Conservation (phyloP, 2,113 vertebrate species). For the Engystomops pustulosus region DNA sequence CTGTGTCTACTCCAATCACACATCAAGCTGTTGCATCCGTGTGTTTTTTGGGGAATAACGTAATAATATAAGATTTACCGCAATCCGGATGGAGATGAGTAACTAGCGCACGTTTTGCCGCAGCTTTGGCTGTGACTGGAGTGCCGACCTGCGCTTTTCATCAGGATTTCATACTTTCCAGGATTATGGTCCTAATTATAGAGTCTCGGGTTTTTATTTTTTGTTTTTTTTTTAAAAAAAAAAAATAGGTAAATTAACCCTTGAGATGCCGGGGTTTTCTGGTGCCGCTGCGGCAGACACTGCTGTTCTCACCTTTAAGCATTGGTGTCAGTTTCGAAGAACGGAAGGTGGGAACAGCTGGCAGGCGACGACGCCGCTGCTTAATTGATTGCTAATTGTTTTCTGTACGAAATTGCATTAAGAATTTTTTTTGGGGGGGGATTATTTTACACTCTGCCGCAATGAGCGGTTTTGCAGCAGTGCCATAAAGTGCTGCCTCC, state of each 20-base stretch:
- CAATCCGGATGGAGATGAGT: no score
- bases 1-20: not conserved
- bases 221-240: no score
- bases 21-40: not conserved
- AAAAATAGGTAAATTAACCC: no score
- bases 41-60: no score
- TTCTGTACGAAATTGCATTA: not conserved
- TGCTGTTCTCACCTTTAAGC: slow-evolving; percentile 20
- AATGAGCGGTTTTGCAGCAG: not conserved
- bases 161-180: no score
- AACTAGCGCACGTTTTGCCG: no score
- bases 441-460: not conserved
- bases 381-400: slow-evolving; percentile 48
- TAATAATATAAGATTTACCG: no score
- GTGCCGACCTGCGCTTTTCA: no score
- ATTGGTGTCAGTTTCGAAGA: slow-evolving; percentile 16
- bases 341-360: slow-evolving; percentile 12
- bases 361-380: not conserved
- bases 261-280: not conserved
- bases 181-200: no score
- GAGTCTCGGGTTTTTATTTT: no score
- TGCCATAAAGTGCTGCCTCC: not conserved
- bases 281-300: not conserved
- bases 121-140: not conserved
- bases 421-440: slow-evolving; percentile 1